phyloP scores from a whole-genome alignment of 1,140 invertebrate genomes.

The Drosophila santomea region DNA sequence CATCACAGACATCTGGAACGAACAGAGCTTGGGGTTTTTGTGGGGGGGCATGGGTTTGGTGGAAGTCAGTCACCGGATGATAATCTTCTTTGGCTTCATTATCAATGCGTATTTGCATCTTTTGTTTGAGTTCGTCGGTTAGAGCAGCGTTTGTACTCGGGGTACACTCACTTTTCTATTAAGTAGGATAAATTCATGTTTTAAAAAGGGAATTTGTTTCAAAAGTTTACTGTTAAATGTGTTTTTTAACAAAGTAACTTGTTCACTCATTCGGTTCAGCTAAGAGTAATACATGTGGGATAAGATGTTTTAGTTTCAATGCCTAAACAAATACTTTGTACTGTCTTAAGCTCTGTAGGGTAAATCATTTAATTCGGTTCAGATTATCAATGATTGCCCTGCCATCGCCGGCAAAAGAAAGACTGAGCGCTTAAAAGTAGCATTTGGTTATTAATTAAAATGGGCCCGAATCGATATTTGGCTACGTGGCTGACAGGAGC shows the following conservation, averaged over 20 bases:
- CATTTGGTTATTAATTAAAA: conserved; percentile 77
- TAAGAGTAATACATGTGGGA: too few species aligned
- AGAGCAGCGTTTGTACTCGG: conserved; percentile 2
- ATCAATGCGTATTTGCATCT: conserved; percentile 71
- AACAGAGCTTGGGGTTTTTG: neutral
- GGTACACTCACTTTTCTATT: conserved; percentile 6
- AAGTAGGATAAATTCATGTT: too few species aligned
- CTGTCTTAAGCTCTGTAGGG: too few species aligned
- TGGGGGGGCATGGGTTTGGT: neutral
- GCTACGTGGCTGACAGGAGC: conserved; percentile 48
- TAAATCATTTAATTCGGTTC: neutral
- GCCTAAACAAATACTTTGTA: too few species aligned
- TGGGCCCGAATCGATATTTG: conserved; percentile 67
- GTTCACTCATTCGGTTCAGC: too few species aligned
- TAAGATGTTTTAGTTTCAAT: too few species aligned
- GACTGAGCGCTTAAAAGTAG: conserved; percentile 23
- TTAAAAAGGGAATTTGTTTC: neutral
- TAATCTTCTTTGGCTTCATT: conserved; percentile 57
- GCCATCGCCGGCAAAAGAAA: neutral
- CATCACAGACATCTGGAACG: conserved; percentile 35
- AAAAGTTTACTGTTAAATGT: neutral
- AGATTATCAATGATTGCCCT: neutral
- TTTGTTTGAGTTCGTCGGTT: conserved; percentile 52
- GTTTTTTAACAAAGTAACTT: too few species aligned
- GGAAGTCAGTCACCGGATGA: conserved; percentile 39